These are phyloP conservation scores for Porites cylindrica DNA, from an alignment of 92 coral and sea anemone species.

Conservation along the genomic window DNA sequence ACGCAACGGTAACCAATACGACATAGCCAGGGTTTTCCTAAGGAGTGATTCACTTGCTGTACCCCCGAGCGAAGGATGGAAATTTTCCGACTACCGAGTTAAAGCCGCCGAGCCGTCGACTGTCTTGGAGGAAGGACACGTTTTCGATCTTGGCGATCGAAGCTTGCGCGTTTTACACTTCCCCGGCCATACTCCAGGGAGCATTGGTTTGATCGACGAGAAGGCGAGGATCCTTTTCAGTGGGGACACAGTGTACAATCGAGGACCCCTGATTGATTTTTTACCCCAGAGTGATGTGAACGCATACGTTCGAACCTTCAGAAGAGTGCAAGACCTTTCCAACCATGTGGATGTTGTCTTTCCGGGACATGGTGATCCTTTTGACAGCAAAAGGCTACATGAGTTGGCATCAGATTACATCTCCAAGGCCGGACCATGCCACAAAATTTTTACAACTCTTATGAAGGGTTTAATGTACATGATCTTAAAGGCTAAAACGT, in stretches of 20 bases:
- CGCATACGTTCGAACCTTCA: slow-evolving; percentile 72
- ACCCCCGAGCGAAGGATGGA: slow-evolving; percentile 74
- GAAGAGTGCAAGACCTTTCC: slow-evolving; percentile 70
- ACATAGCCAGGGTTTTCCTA: slow-evolving; percentile 57
- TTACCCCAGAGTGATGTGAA: slow-evolving; percentile 73
- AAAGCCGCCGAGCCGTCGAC: slow-evolving; percentile 71
- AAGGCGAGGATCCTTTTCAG: slow-evolving; percentile 68
- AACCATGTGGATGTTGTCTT: slow-evolving; percentile 72
- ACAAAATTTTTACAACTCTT: slow-evolving; percentile 60
- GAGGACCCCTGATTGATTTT: slow-evolving; percentile 71
- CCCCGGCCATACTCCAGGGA: slow-evolving; percentile 88
- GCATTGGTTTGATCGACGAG: slow-evolving; percentile 83
- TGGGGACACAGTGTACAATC: slow-evolving; percentile 82
- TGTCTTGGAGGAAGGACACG: slow-evolving; percentile 75
- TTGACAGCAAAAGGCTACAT: slow-evolving; percentile 67
- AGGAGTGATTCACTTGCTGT: slow-evolving; percentile 60
- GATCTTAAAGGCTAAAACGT: slow-evolving; percentile 71
- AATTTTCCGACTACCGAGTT: slow-evolving; percentile 64
- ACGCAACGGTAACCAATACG: slow-evolving; percentile 70
- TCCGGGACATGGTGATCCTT: slow-evolving; percentile 77
- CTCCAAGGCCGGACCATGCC: slow-evolving; percentile 58
- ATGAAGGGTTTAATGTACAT: slow-evolving; percentile 52
- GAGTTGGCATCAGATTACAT: slow-evolving; percentile 66
- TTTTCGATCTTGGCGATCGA: slow-evolving; percentile 82
- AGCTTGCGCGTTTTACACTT: slow-evolving; percentile 75